These are phyloP conservation scores for Zeuzera pyrina DNA, from an alignment of 2,888 invertebrate genomes.

Conservation along the genomic window DNA sequence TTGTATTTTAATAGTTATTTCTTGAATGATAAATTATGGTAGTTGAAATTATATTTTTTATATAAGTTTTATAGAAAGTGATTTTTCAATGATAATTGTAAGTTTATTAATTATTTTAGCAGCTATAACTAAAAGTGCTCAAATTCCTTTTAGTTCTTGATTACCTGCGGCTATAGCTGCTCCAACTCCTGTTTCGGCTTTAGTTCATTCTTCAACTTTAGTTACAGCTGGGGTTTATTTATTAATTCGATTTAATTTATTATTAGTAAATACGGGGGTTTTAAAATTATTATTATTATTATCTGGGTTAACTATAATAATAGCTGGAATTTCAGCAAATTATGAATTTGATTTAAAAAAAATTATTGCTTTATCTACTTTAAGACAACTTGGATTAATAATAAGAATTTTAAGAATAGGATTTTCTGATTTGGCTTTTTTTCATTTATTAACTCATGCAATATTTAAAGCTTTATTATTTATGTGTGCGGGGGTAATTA, in stretches of 20 bases:
- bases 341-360: slow-evolving; percentile 82
- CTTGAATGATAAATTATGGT: slow-evolving; percentile 70
- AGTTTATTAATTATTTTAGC: slow-evolving; percentile 62
- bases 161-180: slow-evolving; percentile 84
- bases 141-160: slow-evolving; percentile 86
- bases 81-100: slow-evolving; percentile 53
- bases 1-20: slow-evolving; percentile 74
- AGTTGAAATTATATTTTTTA: slow-evolving; percentile 71
- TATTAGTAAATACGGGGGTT: slow-evolving; percentile 51
- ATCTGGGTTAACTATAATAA: slow-evolving; percentile 74
- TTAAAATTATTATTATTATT: slow-evolving; percentile 68
- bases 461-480: slow-evolving; percentile 84
- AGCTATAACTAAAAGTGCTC: slow-evolving; percentile 83
- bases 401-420: slow-evolving; percentile 76
- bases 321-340: slow-evolving; percentile 73
- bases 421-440: slow-evolving; percentile 73
- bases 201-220: slow-evolving; percentile 84
- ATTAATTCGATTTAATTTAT: slow-evolving; percentile 77
- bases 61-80: slow-evolving; percentile 59
- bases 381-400: slow-evolving; percentile 84
- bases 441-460: slow-evolving; percentile 82
- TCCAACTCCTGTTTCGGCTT: slow-evolving; percentile 82
- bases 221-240: slow-evolving; percentile 84
- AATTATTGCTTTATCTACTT: slow-evolving; percentile 84
- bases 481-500: slow-evolving; percentile 79